These are phyloP conservation scores for Chromobotia macracanthus DNA, from an alignment of 2,797 vertebrate species.

Conservation along the genomic window DNA sequence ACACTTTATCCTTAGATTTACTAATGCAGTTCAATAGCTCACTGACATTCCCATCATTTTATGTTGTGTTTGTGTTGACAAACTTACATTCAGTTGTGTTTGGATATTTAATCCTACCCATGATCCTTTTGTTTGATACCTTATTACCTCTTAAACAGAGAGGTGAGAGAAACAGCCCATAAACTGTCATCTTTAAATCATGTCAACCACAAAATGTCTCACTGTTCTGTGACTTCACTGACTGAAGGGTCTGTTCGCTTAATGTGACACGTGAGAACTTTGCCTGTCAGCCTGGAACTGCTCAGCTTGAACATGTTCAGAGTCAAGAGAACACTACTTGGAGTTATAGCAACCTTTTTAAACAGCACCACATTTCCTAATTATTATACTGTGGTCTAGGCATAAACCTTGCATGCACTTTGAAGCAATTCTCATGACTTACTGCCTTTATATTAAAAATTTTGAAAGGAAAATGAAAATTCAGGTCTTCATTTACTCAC, in stretches of 20 bases:
- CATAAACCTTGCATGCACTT: conserved; percentile 16
- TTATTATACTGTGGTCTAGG: conserved; percentile 34
- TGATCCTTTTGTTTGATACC: conserved; percentile 67
- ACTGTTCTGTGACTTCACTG: conserved; percentile 5
- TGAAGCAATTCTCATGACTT: conserved; percentile 19
- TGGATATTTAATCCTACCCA: conserved; percentile 62
- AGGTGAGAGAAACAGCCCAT: conserved; percentile 59
- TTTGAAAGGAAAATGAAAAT: background rate
- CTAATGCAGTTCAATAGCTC: background rate
- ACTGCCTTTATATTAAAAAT: conserved; percentile 17
- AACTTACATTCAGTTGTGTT: conserved; percentile 69
- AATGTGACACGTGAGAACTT: conserved; percentile 37
- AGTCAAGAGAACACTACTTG: conserved; percentile 20
- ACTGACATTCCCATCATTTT: conserved; percentile 3
- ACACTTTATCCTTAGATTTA: background rate
- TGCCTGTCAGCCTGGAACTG: conserved; percentile 32
- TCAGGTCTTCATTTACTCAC: background rate
- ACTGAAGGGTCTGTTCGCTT: conserved; percentile 26
- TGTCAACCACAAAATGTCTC: conserved; percentile 13
- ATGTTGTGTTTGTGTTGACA: conserved; percentile 69
- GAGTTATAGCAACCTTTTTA: conserved; percentile 42
- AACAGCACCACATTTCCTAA: conserved; percentile 46
- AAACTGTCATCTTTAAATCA: conserved; percentile 3
- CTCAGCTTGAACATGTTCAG: conserved; percentile 35
- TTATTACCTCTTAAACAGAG: conserved; percentile 68